phyloP scores from a whole-genome alignment of 2,888 invertebrate species.

The Torymus tubicola region DNA sequence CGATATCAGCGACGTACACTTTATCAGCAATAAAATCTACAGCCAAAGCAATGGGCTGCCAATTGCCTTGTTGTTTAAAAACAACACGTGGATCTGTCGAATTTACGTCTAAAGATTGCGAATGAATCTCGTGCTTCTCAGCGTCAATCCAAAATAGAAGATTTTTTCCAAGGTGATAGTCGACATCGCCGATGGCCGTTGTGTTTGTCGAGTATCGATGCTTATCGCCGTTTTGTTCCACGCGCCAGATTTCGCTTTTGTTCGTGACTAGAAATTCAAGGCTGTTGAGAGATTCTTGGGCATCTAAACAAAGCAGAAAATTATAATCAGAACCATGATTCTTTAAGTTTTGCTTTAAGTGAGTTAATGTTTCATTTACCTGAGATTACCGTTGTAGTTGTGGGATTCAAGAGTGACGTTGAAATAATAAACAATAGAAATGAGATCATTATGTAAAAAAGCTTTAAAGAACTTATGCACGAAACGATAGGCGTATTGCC shows the following conservation, averaged over 20 bases:
- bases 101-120: slow-evolving; percentile 40
- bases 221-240: slow-evolving; percentile 21
- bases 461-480: background rate
- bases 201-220: slow-evolving; percentile 31
- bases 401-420: background rate
- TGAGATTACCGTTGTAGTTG: background rate
- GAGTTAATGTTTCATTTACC: slow-evolving; percentile 32
- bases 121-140: slow-evolving; percentile 30
- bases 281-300: background rate
- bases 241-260: slow-evolving; percentile 46
- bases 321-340: background rate
- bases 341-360: slow-evolving; percentile 1
- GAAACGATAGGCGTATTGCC: slow-evolving; percentile 5
- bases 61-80: slow-evolving; percentile 42
- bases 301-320: slow-evolving; percentile 16
- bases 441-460: slow-evolving; percentile 9
- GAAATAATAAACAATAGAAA: slow-evolving; percentile 12
- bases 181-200: slow-evolving; percentile 38
- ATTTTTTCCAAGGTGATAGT: slow-evolving; percentile 47
- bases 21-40: slow-evolving; percentile 47
- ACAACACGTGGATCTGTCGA: background rate
- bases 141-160: slow-evolving; percentile 51
- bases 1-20: slow-evolving; percentile 45
- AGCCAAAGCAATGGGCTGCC: slow-evolving; percentile 44
- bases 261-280: slow-evolving; percentile 48